Evolutionary conservation across 2,797 vertebrate species (phyloP).

Genomic region (Sebastes ruberrimus): DNA sequence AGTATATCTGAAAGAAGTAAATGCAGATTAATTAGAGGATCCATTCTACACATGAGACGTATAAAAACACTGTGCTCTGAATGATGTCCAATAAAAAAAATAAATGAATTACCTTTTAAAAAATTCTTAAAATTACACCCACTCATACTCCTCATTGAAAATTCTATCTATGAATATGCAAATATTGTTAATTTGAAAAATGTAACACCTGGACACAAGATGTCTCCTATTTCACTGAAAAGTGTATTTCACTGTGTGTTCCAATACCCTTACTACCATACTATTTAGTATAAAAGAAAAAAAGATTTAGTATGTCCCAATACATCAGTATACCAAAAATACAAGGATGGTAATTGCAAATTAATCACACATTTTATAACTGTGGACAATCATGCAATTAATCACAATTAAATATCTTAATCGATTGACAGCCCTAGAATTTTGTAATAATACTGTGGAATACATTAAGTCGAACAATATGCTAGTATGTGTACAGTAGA

Average conservation of each 20-base stretch:
- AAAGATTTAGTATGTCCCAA: too few species aligned
- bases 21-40: neutral
- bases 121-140: neutral
- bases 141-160: neutral
- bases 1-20: neutral
- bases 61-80: neutral
- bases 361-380: too few species aligned
- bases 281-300: too few species aligned
- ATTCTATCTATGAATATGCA: neutral
- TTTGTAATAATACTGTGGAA: neutral
- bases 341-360: fast-evolving
- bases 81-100: neutral
- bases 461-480: neutral
- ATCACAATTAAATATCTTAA: too few species aligned
- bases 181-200: neutral
- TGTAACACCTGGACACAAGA: neutral
- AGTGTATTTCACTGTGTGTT: too few species aligned
- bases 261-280: too few species aligned
- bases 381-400: too few species aligned
- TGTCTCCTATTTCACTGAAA: neutral
- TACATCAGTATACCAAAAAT: too few species aligned
- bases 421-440: too few species aligned
- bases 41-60: neutral
- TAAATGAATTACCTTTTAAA: neutral
- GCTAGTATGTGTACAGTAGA: neutral